Conservation (phyloP, 2,797 vertebrate species). For the Protonibea diacanthus region DNA sequence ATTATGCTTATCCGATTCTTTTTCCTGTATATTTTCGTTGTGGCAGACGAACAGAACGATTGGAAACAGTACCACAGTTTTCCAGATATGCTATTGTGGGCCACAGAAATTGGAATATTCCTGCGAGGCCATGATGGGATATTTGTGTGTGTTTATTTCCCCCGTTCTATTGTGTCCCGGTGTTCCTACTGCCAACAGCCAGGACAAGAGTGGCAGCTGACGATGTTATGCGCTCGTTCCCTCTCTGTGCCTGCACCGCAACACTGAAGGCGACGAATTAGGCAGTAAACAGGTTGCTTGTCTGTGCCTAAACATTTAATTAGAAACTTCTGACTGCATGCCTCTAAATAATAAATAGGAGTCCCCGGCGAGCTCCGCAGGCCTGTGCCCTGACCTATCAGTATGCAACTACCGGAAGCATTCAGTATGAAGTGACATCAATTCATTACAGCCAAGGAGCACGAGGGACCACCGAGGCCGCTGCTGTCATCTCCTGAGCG, state of each 20-base stretch:
- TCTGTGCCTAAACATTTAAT: conserved; percentile 66
- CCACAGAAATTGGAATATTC: neutral
- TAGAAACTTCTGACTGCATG: conserved; percentile 53
- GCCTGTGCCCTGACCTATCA: conserved; percentile 36
- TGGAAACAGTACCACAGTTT: neutral
- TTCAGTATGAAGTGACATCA: conserved; percentile 42
- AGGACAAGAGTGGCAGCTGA: conserved; percentile 43
- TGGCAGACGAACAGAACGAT: neutral
- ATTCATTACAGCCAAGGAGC: conserved; percentile 45
- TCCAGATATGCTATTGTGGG: neutral
- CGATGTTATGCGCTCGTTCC: conserved; percentile 39
- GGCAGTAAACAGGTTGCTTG: conserved; percentile 68
- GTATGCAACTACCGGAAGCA: conserved; percentile 40
- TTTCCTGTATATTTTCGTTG: neutral
- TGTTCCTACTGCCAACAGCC: conserved; percentile 31
- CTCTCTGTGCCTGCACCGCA: conserved; percentile 26
- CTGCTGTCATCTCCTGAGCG: conserved; percentile 38
- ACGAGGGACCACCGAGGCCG: conserved; percentile 7
- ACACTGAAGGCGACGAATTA: conserved; percentile 46
- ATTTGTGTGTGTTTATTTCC: conserved; percentile 26
- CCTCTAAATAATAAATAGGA: conserved; percentile 50
- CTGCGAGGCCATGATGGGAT: neutral
- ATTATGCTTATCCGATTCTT: neutral
- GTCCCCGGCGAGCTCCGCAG: conserved; percentile 19
- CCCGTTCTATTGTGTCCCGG: conserved; percentile 9